A percentile compares a stretch with the other conserved stretches of the same genome.
Conservation (phyloP, 2,888 invertebrate species). For the Slavum lentiscoides region DNA sequence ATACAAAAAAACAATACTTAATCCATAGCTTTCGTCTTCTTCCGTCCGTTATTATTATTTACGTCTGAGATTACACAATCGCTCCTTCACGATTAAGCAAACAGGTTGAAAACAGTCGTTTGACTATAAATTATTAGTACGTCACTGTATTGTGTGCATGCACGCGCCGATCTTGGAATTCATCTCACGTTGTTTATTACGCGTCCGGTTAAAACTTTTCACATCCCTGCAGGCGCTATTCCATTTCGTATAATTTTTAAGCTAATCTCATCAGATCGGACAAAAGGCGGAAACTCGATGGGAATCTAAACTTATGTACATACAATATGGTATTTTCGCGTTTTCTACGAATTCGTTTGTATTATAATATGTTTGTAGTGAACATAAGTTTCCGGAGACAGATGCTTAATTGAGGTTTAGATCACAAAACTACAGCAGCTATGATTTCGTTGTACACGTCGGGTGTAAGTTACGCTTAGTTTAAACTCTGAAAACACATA, state of each 20-base stretch:
- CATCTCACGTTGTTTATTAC: conserved; percentile 22
- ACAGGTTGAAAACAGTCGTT: background rate
- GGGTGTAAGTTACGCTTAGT: no score
- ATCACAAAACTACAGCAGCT: background rate
- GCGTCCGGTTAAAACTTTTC: background rate
- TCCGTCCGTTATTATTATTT: background rate
- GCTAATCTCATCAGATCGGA: background rate
- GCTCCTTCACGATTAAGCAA: background rate
- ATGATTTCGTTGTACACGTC: no score
- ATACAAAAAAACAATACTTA: background rate
- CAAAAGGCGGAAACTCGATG: background rate
- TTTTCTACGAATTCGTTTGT: conserved; percentile 1
- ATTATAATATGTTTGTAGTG: background rate
- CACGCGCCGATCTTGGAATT: background rate
- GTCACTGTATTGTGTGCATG: background rate
- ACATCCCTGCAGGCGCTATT: background rate
- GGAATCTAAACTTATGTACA: background rate
- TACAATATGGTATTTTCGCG: background rate
- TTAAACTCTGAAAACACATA: no score
- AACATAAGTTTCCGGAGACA: background rate
- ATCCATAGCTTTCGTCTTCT: background rate
- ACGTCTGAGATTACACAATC: background rate
- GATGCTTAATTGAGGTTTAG: background rate
- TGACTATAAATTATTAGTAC: no score
- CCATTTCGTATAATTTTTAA: background rate